Percentiles rank a stretch among this genome's conserved stretches.
Conservation (phyloP, 2,113 vertebrate genomes). For the Piliocolobus tephrosceles region DNA sequence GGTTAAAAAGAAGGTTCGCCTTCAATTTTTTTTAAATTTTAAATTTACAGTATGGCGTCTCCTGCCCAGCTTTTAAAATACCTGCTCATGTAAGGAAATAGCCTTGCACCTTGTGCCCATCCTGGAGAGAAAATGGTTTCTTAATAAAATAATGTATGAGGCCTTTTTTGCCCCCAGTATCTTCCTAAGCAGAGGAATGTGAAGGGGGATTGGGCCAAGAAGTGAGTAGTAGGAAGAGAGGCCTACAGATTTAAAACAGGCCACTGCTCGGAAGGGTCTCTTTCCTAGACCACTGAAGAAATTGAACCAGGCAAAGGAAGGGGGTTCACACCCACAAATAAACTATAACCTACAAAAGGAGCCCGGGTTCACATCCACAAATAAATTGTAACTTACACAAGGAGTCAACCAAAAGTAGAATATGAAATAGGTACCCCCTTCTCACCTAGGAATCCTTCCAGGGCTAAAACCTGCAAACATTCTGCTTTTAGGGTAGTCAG, state of each 20-base stretch:
- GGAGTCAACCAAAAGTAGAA: not conserved
- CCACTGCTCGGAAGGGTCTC: not conserved
- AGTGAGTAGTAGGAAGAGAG: not conserved
- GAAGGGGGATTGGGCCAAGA: not conserved
- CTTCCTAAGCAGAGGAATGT: not conserved
- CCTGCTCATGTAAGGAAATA: not conserved
- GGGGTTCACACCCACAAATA: not conserved
- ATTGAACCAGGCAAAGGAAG: not conserved
- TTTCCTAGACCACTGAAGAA: not conserved
- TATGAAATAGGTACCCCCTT: not conserved
- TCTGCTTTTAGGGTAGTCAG: not conserved
- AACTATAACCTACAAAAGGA: not conserved
- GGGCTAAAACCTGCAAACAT: not conserved
- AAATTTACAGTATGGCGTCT: not conserved
- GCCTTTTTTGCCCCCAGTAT: not conserved
- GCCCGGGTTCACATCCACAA: not conserved
- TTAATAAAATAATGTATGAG: not conserved
- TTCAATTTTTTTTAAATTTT: not conserved
- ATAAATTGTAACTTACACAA: not conserved
- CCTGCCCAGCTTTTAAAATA: not conserved
- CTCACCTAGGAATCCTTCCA: not conserved
- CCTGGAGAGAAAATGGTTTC: not conserved
- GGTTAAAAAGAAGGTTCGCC: not conserved
- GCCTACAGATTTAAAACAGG: not conserved
- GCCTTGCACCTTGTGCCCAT: not conserved